Conservation (phyloP, 2,888 invertebrate species). For the Trypoxylon attenuatum region DNA sequence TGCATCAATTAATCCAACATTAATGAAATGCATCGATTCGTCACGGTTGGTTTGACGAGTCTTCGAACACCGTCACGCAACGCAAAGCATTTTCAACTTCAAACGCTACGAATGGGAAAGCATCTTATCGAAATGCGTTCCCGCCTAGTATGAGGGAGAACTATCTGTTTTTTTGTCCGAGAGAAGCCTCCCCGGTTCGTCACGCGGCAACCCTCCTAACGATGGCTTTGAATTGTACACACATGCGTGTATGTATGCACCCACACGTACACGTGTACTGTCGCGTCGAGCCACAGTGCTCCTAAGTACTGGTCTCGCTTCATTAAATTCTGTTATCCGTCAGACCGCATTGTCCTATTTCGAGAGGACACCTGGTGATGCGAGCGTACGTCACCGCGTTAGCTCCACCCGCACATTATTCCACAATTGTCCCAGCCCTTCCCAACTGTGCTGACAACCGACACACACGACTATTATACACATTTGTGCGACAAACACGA, state of each 20-base stretch:
- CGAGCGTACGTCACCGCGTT: slow-evolving; percentile 22
- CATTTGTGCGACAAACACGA: too few relatives aligned
- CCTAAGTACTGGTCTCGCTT: slow-evolving; percentile 49
- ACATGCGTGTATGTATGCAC: too few relatives aligned
- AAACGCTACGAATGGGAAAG: slow-evolving; percentile 11
- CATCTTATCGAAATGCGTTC: slow-evolving; percentile 32
- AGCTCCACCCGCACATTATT: slow-evolving; percentile 42
- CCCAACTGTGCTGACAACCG: slow-evolving; percentile 5
- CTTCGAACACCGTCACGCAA: background rate
- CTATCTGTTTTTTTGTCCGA: slow-evolving; percentile 14
- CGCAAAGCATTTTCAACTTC: background rate
- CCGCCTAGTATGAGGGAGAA: background rate
- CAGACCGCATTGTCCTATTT: slow-evolving; percentile 35
- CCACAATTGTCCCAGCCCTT: slow-evolving; percentile 27
- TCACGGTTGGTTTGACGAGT: slow-evolving; percentile 23
- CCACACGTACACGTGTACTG: too few relatives aligned
- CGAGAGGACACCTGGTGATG: slow-evolving; percentile 39
- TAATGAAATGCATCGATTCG: slow-evolving; percentile 9
- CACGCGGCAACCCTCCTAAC: slow-evolving; percentile 35
- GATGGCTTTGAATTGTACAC: slow-evolving; percentile 51
- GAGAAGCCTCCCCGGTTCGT: slow-evolving; percentile 26
- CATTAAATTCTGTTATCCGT: slow-evolving; percentile 54
- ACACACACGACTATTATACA: too few relatives aligned
- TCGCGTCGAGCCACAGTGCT: slow-evolving; percentile 43
- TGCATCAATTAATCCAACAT: background rate